Conservation (phyloP, 1,140 invertebrate genomes). For the Zaprionus nigranus region DNA sequence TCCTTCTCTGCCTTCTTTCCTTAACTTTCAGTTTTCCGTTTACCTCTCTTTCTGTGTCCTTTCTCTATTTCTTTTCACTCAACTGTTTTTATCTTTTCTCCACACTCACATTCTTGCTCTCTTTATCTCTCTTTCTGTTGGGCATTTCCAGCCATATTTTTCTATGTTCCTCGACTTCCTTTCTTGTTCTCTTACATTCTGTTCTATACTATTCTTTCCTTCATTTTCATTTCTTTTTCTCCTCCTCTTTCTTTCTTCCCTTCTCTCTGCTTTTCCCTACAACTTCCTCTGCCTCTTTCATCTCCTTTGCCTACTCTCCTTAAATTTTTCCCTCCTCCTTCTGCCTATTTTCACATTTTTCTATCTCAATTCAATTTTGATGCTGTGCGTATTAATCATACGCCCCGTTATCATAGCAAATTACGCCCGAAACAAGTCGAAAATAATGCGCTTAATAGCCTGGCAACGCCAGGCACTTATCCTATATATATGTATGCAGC, state of each 20-base stretch:
- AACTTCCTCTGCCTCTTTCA: background rate
- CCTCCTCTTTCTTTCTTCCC: no score
- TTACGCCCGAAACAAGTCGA: slow-evolving; percentile 7
- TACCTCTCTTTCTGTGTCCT: no score
- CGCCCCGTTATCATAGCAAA: slow-evolving; percentile 17
- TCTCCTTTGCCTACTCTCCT: background rate
- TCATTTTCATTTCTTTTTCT: no score
- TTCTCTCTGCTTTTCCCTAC: no score
- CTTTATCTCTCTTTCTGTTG: no score
- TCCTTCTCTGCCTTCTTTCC: no score
- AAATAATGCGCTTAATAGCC: slow-evolving; percentile 61
- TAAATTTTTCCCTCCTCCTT: background rate
- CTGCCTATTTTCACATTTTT: background rate
- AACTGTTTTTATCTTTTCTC: no score
- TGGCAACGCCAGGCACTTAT: slow-evolving; percentile 54
- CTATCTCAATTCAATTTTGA: slow-evolving; percentile 14
- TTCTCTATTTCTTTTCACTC: no score
- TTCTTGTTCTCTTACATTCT: background rate
- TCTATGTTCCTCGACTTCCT: no score
- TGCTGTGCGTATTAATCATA: slow-evolving; percentile 43
- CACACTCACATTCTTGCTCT: no score
- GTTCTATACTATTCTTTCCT: background rate
- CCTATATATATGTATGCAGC: background rate
- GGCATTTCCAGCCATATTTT: no score
- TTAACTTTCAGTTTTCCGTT: no score